Evolutionary conservation across 1,140 invertebrate genomes (phyloP).

Genomic region (Sycobia sp.): DNA sequence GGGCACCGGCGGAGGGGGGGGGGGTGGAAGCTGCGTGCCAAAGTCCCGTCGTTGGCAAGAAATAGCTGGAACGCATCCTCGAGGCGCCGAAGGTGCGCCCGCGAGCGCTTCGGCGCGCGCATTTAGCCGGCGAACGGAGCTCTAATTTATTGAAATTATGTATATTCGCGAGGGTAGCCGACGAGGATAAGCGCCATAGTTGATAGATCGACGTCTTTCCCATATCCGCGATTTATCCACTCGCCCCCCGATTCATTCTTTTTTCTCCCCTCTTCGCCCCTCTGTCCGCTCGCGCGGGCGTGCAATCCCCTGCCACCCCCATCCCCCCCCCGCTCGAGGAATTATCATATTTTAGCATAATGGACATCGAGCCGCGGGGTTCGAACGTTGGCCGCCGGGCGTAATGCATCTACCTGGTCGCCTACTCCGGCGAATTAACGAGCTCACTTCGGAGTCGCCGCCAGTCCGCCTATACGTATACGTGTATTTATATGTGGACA

Average conservation of each 20-base stretch:
- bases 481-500: no score
- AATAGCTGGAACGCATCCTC: no score
- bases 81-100: no score
- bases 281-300: neutral
- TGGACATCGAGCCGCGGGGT: slow-evolving; percentile 44
- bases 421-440: slow-evolving; percentile 27
- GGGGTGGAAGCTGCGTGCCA: no score
- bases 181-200: neutral
- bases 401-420: slow-evolving; percentile 25
- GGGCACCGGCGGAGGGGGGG: no score
- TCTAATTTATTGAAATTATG: slow-evolving; percentile 30
- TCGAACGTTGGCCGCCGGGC: slow-evolving; percentile 17
- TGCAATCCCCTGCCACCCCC: neutral
- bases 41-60: no score
- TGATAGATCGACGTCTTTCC: slow-evolving; percentile 14
- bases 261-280: no score
- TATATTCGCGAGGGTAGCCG: neutral
- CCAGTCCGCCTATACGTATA: no score
- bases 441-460: no score
- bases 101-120: no score
- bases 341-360: slow-evolving; percentile 57
- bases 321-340: neutral
- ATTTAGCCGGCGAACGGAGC: slow-evolving; percentile 3
- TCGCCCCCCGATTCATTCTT: no score
- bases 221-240: slow-evolving; percentile 12